A percentile compares a stretch with the other conserved stretches of the same genome.
Evolutionary conservation across 2,888 invertebrate genomes (phyloP).

Genomic region (Osedax fenrisi): DNA sequence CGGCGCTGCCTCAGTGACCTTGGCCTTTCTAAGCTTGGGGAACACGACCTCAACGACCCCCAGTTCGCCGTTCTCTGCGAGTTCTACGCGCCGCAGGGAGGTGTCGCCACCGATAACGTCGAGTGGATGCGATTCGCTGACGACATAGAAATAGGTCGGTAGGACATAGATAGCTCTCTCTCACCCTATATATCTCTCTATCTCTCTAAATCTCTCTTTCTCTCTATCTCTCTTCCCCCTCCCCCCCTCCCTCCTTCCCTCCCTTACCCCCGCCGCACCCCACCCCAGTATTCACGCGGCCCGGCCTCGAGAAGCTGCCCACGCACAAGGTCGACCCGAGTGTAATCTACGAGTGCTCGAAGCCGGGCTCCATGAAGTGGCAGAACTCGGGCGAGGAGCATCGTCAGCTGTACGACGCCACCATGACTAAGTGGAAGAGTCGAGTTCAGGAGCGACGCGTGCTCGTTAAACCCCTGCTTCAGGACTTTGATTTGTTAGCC

Average conservation of each 20-base stretch:
- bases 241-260: not conserved
- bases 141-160: constrained; percentile 48
- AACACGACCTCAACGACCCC: constrained; percentile 44
- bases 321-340: constrained; percentile 42
- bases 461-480: constrained; percentile 47
- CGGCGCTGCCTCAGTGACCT: constrained; percentile 44
- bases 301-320: constrained; percentile 47
- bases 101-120: constrained; percentile 41
- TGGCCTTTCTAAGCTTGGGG: constrained; percentile 47
- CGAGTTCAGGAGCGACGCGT: constrained; percentile 45
- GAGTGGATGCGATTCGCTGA: constrained; percentile 45
- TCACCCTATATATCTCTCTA: not conserved
- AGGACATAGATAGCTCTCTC: constrained; percentile 17
- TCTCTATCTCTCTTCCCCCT: not conserved
- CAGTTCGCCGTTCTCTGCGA: constrained; percentile 44
- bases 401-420: constrained; percentile 39
- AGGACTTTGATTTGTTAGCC: constrained; percentile 49
- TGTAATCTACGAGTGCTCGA: constrained; percentile 46
- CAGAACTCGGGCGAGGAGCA: constrained; percentile 43
- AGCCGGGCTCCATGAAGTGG: constrained; percentile 49
- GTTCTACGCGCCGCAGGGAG: constrained; percentile 42
- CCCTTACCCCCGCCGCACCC: not conserved
- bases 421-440: constrained; percentile 44
- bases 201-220: not conserved
- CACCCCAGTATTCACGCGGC: constrained; percentile 48